Evolutionary conservation across 1,140 invertebrate species (phyloP).

Genomic region (Aphaenogaster ashmeadi): DNA sequence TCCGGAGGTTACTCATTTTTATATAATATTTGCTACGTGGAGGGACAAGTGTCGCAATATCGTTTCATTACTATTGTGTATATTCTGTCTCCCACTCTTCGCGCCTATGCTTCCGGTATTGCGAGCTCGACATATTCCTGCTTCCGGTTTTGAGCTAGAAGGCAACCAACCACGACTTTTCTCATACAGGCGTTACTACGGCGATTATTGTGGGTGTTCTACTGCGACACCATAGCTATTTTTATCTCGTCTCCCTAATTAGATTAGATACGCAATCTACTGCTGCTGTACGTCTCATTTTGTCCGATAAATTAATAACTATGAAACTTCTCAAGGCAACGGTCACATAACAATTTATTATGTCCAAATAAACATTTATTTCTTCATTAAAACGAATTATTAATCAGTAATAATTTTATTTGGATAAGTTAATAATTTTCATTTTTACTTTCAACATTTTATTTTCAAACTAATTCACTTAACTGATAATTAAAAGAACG

Average conservation of each 20-base stretch:
- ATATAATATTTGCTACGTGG: constrained; percentile 6
- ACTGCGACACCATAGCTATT: background rate
- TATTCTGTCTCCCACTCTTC: constrained; percentile 36
- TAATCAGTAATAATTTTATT: background rate
- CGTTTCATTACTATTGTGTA: constrained; percentile 31
- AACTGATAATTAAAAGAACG: background rate
- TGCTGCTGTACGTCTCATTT: constrained; percentile 19
- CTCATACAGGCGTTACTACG: background rate
- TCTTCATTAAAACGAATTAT: background rate
- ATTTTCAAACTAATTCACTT: background rate
- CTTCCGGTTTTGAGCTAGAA: constrained; percentile 69
- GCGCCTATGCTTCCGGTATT: constrained; percentile 61
- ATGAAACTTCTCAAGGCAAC: background rate
- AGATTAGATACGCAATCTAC: constrained; percentile 74
- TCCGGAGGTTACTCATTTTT: constrained; percentile 1
- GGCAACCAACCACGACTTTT: constrained; percentile 64
- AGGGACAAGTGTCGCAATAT: constrained; percentile 1
- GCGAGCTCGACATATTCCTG: constrained; percentile 39
- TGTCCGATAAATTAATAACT: background rate
- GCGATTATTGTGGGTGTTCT: constrained; percentile 36
- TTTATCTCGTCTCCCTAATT: constrained; percentile 69
- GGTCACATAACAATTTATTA: background rate
- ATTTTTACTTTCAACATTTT: background rate
- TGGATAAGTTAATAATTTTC: background rate
- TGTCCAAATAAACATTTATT: background rate